Evolutionary conservation across 1,140 invertebrate species (phyloP).

Genomic region (Anthonomus grandis): DNA sequence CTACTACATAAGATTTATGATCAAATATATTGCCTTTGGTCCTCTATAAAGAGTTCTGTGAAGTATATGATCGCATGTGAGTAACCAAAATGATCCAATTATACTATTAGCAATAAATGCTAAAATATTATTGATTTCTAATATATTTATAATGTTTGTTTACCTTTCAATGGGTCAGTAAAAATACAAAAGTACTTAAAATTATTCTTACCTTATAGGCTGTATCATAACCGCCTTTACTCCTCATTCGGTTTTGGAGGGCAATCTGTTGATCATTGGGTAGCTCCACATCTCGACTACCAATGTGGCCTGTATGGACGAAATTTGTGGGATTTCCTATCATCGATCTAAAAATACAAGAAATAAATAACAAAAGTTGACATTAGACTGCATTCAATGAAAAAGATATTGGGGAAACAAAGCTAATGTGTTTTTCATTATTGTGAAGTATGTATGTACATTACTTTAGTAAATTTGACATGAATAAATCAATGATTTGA

Average conservation of each 20-base stretch:
- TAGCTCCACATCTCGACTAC: constrained; percentile 68
- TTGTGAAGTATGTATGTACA: no score
- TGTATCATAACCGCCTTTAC: constrained; percentile 72
- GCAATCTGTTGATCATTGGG: constrained; percentile 60
- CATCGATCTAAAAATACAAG: constrained; percentile 68
- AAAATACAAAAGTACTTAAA: neutral
- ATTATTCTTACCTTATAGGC: constrained; percentile 45
- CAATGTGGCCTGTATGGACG: constrained; percentile 76
- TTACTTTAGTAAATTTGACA: no score
- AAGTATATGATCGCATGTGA: neutral
- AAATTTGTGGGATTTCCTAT: constrained; percentile 80
- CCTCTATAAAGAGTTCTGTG: neutral
- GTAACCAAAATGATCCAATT: no score
- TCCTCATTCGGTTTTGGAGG: constrained; percentile 70
- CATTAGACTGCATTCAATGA: no score
- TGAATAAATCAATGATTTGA: no score
- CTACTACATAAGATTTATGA: neutral
- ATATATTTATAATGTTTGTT: neutral
- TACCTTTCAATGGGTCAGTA: neutral
- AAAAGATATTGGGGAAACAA: no score
- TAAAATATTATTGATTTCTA: neutral
- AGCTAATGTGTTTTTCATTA: neutral
- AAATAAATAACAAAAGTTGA: no score
- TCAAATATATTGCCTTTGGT: neutral
- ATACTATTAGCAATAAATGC: neutral